These are phyloP conservation scores for Garra rufa DNA, from an alignment of 2,113 vertebrate genomes.

Conservation along the genomic window DNA sequence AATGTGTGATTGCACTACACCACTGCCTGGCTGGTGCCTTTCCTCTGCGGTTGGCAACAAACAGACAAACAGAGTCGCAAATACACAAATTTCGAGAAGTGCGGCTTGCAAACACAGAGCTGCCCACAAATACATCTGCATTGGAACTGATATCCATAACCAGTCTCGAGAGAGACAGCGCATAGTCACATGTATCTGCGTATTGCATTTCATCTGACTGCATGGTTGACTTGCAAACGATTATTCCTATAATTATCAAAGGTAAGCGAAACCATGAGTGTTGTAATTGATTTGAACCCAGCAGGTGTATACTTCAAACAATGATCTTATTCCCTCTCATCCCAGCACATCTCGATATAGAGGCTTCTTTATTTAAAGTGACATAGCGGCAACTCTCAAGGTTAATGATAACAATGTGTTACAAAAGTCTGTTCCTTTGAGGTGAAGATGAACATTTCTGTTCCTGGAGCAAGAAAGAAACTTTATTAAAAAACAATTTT, in stretches of 20 bases:
- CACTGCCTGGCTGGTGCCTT: slow-evolving; percentile 7
- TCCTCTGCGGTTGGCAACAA: not conserved
- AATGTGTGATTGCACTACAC: slow-evolving; percentile 35
- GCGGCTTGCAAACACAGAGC: not conserved
- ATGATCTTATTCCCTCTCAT: slow-evolving; percentile 40
- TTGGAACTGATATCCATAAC: not conserved
- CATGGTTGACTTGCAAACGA: slow-evolving; percentile 24
- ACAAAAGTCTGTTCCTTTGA: not conserved
- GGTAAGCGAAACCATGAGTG: slow-evolving; percentile 21
- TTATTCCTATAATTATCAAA: slow-evolving; percentile 34
- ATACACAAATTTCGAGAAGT: not conserved
- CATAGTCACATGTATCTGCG: not conserved
- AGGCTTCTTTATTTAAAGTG: not conserved
- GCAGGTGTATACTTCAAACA: slow-evolving; percentile 40
- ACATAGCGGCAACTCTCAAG: slow-evolving; percentile 16
- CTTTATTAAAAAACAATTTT: not conserved
- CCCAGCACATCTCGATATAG: not conserved
- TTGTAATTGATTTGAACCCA: slow-evolving; percentile 47
- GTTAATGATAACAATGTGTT: slow-evolving; percentile 27
- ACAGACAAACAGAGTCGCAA: slow-evolving; percentile 22
- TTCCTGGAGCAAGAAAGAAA: not conserved
- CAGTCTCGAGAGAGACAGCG: not conserved
- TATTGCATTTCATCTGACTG: slow-evolving; percentile 18
- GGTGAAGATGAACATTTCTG: slow-evolving; percentile 28
- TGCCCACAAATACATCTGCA: slow-evolving; percentile 1